Evolutionary conservation across 1,140 invertebrate genomes (phyloP).

Genomic region (Augochlora pura): DNA sequence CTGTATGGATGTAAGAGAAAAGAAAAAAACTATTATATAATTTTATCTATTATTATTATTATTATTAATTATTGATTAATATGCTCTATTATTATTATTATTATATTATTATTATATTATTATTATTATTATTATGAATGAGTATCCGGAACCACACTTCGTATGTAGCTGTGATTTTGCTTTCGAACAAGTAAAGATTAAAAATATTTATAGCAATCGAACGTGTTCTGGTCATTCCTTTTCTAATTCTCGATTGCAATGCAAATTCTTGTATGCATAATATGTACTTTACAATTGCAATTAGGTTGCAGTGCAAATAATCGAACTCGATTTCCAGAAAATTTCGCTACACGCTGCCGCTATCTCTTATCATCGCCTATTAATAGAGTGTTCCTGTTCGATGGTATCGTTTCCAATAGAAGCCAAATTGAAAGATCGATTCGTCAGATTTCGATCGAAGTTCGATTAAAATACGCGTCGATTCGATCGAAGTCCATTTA

Average conservation of each 20-base stretch:
- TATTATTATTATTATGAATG: constrained; percentile 66
- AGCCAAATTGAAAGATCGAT: no score
- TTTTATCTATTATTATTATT: constrained; percentile 78
- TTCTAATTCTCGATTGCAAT: neutral
- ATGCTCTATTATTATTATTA: constrained; percentile 73
- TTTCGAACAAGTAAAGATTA: constrained; percentile 80
- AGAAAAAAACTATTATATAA: constrained; percentile 76
- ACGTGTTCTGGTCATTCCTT: neutral
- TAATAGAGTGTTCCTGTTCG: no score
- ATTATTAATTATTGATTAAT: constrained; percentile 72
- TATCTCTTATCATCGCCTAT: no score
- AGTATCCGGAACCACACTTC: constrained; percentile 77
- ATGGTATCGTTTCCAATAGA: no score
- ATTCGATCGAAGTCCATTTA: no score
- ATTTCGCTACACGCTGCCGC: no score
- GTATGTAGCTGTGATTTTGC: constrained; percentile 81
- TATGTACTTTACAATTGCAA: no score
- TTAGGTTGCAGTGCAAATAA: no score
- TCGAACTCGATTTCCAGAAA: no score
- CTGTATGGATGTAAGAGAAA: constrained; percentile 75
- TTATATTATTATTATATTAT: constrained; percentile 70
- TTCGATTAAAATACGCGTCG: no score
- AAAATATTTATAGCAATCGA: constrained; percentile 80
- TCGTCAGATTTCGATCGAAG: no score
- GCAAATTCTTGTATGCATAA: no score